Base-by-base conservation (phyloP, 92 coral and sea anemone genomes). In the Palythoa caribaeorum region DNA sequence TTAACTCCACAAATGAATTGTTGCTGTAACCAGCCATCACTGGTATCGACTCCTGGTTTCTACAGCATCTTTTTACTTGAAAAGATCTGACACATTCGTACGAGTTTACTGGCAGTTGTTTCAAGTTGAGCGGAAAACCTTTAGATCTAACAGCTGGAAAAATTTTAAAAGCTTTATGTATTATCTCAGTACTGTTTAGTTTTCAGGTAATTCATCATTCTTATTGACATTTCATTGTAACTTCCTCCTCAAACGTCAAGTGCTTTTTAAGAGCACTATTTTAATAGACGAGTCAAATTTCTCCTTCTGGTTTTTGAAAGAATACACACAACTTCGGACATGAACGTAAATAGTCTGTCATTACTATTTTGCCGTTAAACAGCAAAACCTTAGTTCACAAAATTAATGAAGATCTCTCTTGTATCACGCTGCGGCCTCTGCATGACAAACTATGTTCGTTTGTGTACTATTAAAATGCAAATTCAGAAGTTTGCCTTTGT, bases 401-500 rank as follows among this genome's bases (percentile, higher is more conserved):
- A 65, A 81, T 40, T 47, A 69, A 65, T 21, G 86, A 81, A 66
- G 86, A 44, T 14, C 57, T 66, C 40, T 9, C n/a, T 37, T 10
- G 21, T 51, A 37, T 66, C 86, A 65, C 65, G 76, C 86, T 81
- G 86, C 16, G 86, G 16, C 5, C 59, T 48, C 73, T 7, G 15
- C 73, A 63, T 54, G 60, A 62, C 85, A 80, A 68, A 65, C 38
- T 80, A 65, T 65, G 73, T 81, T 13, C 73, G 86, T 68, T 69
- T 66, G 86, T 47, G 17, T n/a, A 71, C 60, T 81, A 81, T 66
- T 66, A 81, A 81, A 37, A 81, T 81, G 86, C 74, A 65, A 81
- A 81, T 81, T 11, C 11, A 44, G 44, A 28, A 19, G 47, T 81
- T 81, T 81, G 76, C n/a, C 66, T 81, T 65, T 65, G 62, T 81